These are phyloP conservation scores for Trinorchestia longiramus DNA, from an alignment of 1,140 invertebrate species.

Conservation along the genomic window DNA sequence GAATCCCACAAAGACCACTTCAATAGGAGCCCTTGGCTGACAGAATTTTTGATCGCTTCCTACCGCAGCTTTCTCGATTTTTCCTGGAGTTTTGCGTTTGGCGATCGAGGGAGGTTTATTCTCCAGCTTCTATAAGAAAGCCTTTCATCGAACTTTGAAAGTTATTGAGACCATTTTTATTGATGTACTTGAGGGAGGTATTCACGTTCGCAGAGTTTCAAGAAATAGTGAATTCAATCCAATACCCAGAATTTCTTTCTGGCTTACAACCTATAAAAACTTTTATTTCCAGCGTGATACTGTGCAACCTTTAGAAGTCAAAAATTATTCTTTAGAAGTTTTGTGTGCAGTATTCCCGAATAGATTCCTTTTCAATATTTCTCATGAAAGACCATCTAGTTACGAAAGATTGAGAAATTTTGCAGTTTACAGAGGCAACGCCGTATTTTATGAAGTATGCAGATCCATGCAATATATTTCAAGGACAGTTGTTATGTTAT, in stretches of 20 bases:
- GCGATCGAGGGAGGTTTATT: constrained; percentile 36
- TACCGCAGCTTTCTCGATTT: constrained; percentile 14
- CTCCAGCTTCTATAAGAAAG: constrained; percentile 11
- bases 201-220: constrained; percentile 1
- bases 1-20: constrained; percentile 47
- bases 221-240: neutral
- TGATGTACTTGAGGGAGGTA: constrained; percentile 22
- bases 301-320: neutral
- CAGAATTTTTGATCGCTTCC: constrained; percentile 50
- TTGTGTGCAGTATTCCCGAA: neutral
- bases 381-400: neutral
- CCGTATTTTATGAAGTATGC: neutral
- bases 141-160: constrained; percentile 36
- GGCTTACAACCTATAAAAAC: neutral
- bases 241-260: constrained; percentile 1
- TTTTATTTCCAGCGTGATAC: neutral
- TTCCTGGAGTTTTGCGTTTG: constrained; percentile 4
- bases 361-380: neutral
- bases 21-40: constrained; percentile 30
- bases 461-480: too few species aligned
- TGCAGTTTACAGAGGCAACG: neutral
- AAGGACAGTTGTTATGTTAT: too few species aligned
- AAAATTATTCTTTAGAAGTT: neutral
- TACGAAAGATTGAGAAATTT: neutral
- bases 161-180: constrained; percentile 50